These are phyloP conservation scores for Geococcyx californianus DNA, from an alignment of 2,113 vertebrate species.

Conservation along the genomic window DNA sequence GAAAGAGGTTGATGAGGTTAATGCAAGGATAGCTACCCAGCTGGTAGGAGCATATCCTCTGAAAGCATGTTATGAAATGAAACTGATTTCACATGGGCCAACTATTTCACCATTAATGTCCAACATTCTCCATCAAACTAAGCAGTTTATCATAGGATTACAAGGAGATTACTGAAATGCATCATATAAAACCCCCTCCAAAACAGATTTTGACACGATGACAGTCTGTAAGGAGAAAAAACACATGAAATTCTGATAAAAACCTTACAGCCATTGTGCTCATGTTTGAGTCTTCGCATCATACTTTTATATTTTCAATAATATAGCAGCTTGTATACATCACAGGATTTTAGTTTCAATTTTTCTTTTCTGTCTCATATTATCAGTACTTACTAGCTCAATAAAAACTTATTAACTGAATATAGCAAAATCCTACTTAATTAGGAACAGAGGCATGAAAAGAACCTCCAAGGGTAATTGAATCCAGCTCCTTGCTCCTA, in stretches of 20 bases:
- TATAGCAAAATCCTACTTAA: slow-evolving; percentile 23
- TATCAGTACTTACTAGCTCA: neutral
- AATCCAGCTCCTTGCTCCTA: slow-evolving; percentile 25
- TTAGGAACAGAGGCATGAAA: neutral
- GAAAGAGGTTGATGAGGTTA: slow-evolving; percentile 27
- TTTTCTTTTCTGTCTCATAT: neutral
- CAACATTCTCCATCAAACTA: slow-evolving; percentile 48
- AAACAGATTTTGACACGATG: slow-evolving; percentile 15
- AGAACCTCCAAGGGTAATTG: slow-evolving; percentile 13
- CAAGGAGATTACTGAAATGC: slow-evolving; percentile 59
- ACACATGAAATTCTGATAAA: neutral
- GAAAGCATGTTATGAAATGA: slow-evolving; percentile 5
- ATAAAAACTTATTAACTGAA: neutral
- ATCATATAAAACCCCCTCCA: neutral
- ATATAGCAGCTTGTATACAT: neutral
- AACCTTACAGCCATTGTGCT: neutral
- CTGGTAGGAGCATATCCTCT: neutral
- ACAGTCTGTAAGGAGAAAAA: neutral
- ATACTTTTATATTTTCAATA: neutral
- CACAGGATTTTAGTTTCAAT: neutral
- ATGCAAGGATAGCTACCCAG: slow-evolving; percentile 33
- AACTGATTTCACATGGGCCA: neutral
- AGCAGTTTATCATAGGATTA: slow-evolving; percentile 60
- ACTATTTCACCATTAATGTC: neutral
- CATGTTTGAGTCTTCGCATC: neutral